These are phyloP conservation scores for Muntiacus reevesi DNA, from an alignment of 2,113 vertebrate species.

Conservation along the genomic window DNA sequence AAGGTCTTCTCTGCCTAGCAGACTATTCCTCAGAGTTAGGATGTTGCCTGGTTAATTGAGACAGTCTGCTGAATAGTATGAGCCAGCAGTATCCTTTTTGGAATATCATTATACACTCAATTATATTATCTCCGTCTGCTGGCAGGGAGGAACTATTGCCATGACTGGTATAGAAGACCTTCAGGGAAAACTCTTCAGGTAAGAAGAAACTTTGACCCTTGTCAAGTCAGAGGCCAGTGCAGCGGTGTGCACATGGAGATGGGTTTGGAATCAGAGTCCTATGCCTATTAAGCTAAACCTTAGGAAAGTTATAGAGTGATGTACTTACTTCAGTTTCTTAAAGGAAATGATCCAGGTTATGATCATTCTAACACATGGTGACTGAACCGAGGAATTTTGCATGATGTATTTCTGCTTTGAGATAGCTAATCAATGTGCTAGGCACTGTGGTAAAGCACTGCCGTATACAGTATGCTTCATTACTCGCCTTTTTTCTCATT, in stretches of 20 bases:
- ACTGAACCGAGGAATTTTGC: background rate
- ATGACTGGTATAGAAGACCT: slow-evolving; percentile 77
- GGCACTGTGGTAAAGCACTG: background rate
- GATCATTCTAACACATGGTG: background rate
- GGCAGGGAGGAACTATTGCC: slow-evolving; percentile 77
- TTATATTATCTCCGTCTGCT: slow-evolving; percentile 75
- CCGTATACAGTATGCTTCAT: background rate
- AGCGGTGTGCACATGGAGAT: background rate
- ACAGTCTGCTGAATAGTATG: slow-evolving; percentile 44
- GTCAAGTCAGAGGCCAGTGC: slow-evolving; percentile 52
- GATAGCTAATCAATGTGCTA: background rate
- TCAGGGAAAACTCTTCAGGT: slow-evolving; percentile 73
- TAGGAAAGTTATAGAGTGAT: background rate
- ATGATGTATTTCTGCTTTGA: background rate
- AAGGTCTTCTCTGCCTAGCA: slow-evolving; percentile 75
- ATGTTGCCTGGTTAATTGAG: slow-evolving; percentile 35
- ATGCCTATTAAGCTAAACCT: background rate
- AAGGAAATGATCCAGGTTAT: background rate
- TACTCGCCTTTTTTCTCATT: background rate
- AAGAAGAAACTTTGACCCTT: slow-evolving; percentile 70
- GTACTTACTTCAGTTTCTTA: background rate
- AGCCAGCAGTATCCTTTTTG: slow-evolving; percentile 62
- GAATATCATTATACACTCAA: slow-evolving; percentile 63
- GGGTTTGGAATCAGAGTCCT: slow-evolving; percentile 6
- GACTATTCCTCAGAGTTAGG: slow-evolving; percentile 55